Percentiles rank a stretch among this genome's conserved stretches.
These are phyloP conservation scores for Asarcornis scutulata DNA, from an alignment of 2,113 vertebrate species.

Conservation along the genomic window DNA sequence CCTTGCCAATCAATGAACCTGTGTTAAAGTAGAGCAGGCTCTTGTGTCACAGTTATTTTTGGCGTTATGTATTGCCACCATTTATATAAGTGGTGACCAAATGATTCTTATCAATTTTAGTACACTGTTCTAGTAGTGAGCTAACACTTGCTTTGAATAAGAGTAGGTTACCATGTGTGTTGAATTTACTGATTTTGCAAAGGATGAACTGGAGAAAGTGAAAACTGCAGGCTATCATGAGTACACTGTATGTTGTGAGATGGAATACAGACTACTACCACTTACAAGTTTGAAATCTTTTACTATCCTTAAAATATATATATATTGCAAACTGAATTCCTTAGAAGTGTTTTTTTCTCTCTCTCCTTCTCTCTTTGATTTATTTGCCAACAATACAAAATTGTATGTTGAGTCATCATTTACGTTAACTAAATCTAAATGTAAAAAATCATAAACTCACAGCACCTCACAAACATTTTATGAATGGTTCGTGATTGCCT, in stretches of 20 bases:
- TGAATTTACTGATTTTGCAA: background rate
- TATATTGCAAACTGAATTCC: background rate
- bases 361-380: background rate
- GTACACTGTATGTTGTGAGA: background rate
- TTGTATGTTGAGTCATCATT: background rate
- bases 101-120: background rate
- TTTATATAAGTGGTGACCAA: background rate
- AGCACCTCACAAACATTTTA: rapidly evolving
- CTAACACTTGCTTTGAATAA: background rate
- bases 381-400: background rate
- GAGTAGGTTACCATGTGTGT: background rate
- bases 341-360: background rate
- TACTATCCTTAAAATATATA: background rate
- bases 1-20: background rate
- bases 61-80: background rate
- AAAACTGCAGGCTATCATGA: background rate
- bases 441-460: background rate
- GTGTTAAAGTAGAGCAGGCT: background rate
- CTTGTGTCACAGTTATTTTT: background rate
- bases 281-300: background rate
- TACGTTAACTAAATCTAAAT: background rate
- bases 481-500: background rate
- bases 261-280: rapidly evolving
- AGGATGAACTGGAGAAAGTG: background rate
- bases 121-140: background rate